phyloP scores from a whole-genome alignment of 2,888 invertebrate species.

The Zaprionus bogoriensis region DNA sequence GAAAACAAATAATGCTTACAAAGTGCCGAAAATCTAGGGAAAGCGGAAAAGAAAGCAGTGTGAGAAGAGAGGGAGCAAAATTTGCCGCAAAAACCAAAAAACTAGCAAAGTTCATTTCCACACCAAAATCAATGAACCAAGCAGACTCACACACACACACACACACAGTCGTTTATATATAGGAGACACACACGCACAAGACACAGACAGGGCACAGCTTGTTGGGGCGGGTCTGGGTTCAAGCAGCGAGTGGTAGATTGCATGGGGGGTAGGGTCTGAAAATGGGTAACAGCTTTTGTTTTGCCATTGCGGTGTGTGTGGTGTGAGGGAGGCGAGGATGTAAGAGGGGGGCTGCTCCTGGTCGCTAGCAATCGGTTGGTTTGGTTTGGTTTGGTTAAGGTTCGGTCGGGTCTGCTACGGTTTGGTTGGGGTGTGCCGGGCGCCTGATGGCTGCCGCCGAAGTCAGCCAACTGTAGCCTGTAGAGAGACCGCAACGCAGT shows the following conservation, averaged over 20 bases:
- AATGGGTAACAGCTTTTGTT: slow-evolving; percentile 74
- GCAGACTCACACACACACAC: slow-evolving; percentile 5
- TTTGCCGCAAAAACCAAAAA: slow-evolving; percentile 45
- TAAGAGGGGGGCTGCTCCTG: too few relatives aligned
- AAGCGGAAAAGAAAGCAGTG: slow-evolving; percentile 16
- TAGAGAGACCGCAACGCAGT: slow-evolving; percentile 66
- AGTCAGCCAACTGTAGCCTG: slow-evolving; percentile 55
- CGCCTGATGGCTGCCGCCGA: slow-evolving; percentile 25
- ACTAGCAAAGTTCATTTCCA: slow-evolving; percentile 74
- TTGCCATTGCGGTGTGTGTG: slow-evolving; percentile 54
- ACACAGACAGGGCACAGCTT: slow-evolving; percentile 64
- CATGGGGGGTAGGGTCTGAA: slow-evolving; percentile 26
- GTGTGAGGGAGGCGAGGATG: background rate
- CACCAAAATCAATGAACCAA: slow-evolving; percentile 75
- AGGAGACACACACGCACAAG: background rate
- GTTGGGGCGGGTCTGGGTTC: slow-evolving; percentile 56
- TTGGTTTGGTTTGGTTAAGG: slow-evolving; percentile 14
- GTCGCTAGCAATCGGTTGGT: slow-evolving; percentile 12
- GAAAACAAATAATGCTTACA: slow-evolving; percentile 76
- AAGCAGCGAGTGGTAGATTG: background rate
- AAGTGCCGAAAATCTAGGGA: slow-evolving; percentile 67
- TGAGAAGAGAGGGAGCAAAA: background rate
- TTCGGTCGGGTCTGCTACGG: background rate
- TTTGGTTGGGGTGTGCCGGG: background rate
- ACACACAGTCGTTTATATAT: too few relatives aligned